Base-by-base conservation (phyloP, 2,888 invertebrate species). In the Callyntrura sp. region DNA sequence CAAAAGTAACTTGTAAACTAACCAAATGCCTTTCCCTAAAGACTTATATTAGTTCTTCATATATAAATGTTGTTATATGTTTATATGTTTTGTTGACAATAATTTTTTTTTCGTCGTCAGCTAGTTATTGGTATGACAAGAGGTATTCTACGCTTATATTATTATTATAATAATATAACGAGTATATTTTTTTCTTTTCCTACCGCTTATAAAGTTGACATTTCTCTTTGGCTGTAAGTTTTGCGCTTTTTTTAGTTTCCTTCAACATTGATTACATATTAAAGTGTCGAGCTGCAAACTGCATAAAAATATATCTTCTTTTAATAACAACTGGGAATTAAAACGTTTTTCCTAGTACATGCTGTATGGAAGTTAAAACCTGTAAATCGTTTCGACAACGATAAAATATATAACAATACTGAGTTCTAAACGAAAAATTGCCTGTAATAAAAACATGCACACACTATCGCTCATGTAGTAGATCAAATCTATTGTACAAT, bases 151-250 rank as follows among this genome's bases (percentile, higher is more conserved):
- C 78, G 78, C 55, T 55, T 25, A 78, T 57, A 78, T 78, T 78
- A 78, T 78, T 78, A 55, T 78, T 28, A 55, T 17, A 78, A 78
- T 51, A 45, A 45, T 85, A 85, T 73, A 55, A 73, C 70, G 84
- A 73, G 70, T 85, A 85, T 85, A 85, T 68, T 51, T 57, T 9
- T 48, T 45, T 14, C 57, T 79, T 81, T 79, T n/a, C 55, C 57
- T 78, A 78, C 14, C 6, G 4, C 14, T 78, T 81, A 87, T 68
- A 35, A 87, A 87, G 57, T 87, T 87, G 79, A 87, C 87, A 81
- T 28, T 68, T 45, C 20, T 76, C n/a, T 84, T 87, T 87, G 87
- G 87, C 87, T 87, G 87, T 81, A 87, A 68, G 57, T 78, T 87
- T 79, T 28, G 28, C 57, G 25, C 55, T 83, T 23, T 23, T 65